These are phyloP conservation scores for Sebastes vulpes DNA, from an alignment of 2,797 vertebrate species.

Conservation along the genomic window DNA sequence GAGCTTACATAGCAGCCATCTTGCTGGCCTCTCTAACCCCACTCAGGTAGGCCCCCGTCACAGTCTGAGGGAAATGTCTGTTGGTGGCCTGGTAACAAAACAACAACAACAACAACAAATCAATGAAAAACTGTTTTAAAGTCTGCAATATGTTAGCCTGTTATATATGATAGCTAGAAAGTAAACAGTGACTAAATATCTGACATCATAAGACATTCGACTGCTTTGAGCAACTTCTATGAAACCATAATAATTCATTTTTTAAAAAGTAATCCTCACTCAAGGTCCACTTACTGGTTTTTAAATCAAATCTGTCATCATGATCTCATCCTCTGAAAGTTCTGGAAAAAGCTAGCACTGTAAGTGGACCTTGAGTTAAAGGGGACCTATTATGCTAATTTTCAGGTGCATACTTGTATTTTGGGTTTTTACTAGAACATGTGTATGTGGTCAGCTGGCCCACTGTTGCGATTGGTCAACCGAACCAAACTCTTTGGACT, in stretches of 20 bases:
- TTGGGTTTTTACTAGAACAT: too few relatives aligned
- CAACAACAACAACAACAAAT: background rate
- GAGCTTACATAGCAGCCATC: slow-evolving; percentile 87
- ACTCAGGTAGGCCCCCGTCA: slow-evolving; percentile 97
- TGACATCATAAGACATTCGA: background rate
- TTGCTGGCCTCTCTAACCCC: slow-evolving; percentile 98
- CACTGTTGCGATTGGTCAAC: too few relatives aligned
- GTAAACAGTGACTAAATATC: background rate
- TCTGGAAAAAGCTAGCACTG: background rate
- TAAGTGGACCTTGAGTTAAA: background rate
- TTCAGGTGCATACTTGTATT: too few relatives aligned
- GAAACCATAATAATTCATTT: background rate
- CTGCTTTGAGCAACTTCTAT: too few relatives aligned
- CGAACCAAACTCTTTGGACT: too few relatives aligned
- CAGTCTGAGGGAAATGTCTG: slow-evolving; percentile 97
- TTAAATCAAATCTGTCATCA: background rate
- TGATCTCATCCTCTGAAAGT: background rate
- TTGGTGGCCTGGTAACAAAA: slow-evolving; percentile 91
- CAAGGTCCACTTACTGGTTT: background rate
- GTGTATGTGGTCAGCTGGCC: too few relatives aligned
- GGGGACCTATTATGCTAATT: too few relatives aligned
- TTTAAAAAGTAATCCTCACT: background rate
- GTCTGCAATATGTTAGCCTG: background rate
- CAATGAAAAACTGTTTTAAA: background rate
- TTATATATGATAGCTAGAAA: background rate